Base-by-base conservation (phyloP, 1,140 invertebrate genomes). In the Euwallacea similis region DNA sequence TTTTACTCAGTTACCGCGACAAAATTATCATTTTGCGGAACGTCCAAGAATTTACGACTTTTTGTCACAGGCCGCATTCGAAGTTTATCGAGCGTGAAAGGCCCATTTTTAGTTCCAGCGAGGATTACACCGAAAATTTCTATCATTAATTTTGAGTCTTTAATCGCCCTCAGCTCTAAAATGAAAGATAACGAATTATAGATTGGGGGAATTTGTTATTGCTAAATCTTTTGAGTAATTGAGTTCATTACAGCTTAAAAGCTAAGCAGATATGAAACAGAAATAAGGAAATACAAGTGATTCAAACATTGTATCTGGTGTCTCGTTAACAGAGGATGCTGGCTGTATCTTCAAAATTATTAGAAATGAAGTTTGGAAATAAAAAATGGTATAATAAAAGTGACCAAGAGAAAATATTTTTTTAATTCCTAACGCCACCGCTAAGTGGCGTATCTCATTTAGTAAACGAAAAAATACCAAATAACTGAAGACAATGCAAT, bases 21-120 rank as follows among this genome's bases (percentile, higher is more conserved):
- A 63, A 47, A 63, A 63, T 63, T 63, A 63, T 46, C 61, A 46
- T 63, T 63, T 63, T 63, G 42, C 44, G 44, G 44, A 21, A 44
- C 61, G 16, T 15, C 61, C 61, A 63, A 47, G 61, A 63, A 63
- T 46, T 63, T 63, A 63, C 47, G 61, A 21, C 42, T 46, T 46
- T 63, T 63, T 63, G 61, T 63, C 61, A 63, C 44, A 11, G 43
- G 61, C 44, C 61, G 61, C 61, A 46, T 63, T 63, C 43, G 42
- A 63, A 63, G 61, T 63, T 63, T 63, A 63, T 63, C 61, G 61
- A 63, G 61, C 42, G 61, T 63, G 47, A 63, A 46, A 44, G 61
- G 47, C 61, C 42, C 61, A 63, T 63, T 63, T 63, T 63, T 46
- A 63, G 61, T 46, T 63, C n/a, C 15, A 43, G 21, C 42, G 10